Base-by-base conservation (phyloP, 2,797 vertebrate genomes). In the Crenuchus spilurus region DNA sequence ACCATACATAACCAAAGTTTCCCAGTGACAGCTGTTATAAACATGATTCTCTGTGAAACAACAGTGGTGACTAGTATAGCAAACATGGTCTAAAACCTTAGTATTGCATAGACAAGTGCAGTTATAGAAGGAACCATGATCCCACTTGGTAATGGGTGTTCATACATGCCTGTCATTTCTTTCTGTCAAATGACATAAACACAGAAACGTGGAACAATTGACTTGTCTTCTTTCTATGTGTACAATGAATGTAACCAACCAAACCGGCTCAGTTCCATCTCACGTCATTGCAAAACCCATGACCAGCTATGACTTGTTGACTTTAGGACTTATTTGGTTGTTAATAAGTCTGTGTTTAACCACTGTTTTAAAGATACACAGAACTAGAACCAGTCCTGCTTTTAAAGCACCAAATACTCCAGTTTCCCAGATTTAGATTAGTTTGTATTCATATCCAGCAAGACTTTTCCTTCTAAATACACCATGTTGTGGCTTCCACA, bases 241-340 rank as follows among this genome's bases (percentile, higher is more conserved):
- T 44, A n/a, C 49, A 7, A 24, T 3, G 8, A 51, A 31, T 31
- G 16, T 49, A 28, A 75, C 55, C 26, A 33, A 48, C 41, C 41
- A 75, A 75, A 75, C 72, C 11, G 4, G 72, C 28, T 76, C 1
- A 28, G 33, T 46, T 46, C 3, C 42, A 28, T 22, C 30, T 8
- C 9, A 67, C 18, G 11, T 22, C 16, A 46, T 11, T 46, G 6
- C 0, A 41, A 7, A 33, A 60, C 4, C 28, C 20, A 7, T 64
- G 22, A 64, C 6, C 51, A 30, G 16, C 51, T 54, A n/a, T n/a
- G n/a, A n/a, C n/a, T n/a, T n/a, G n/a, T n/a, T n/a, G n/a, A n/a
- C n/a, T 5, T 13, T 37, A 37, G 20, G n/a, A 37, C 37, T 13
- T 2, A 39, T 13, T 3, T 39, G 35, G 13, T 5, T 39, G 20